Evolutionary conservation across 1,140 invertebrate genomes (phyloP).

Genomic region (Rhyzopertha dominica): DNA sequence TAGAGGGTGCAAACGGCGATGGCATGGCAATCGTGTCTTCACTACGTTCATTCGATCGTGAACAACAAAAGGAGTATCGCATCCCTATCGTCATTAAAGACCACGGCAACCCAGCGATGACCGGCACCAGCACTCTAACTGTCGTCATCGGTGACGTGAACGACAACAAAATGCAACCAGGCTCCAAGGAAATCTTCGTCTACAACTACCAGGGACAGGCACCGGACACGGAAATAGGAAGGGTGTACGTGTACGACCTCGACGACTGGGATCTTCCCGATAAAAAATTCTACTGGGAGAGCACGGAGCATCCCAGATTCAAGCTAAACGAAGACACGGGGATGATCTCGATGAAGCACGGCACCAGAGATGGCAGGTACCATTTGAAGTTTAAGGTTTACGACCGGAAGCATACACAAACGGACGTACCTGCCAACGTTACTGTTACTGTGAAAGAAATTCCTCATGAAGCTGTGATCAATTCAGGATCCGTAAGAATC

Average conservation of each 20-base stretch:
- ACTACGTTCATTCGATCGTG: conserved; percentile 86
- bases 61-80: conserved; percentile 91
- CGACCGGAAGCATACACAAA: conserved; percentile 89
- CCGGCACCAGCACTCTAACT: conserved; percentile 89
- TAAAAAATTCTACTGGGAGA: conserved; percentile 94
- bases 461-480: conserved; percentile 89
- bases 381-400: conserved; percentile 88
- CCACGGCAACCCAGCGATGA: conserved; percentile 83
- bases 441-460: conserved; percentile 90
- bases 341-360: conserved; percentile 91
- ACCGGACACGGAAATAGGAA: conserved; percentile 87
- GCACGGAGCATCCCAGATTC: conserved; percentile 75
- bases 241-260: conserved; percentile 92
- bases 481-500: conserved; percentile 90
- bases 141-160: conserved; percentile 95
- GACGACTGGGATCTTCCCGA: conserved; percentile 97
- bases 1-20: conserved; percentile 90
- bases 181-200: conserved; percentile 92
- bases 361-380: conserved; percentile 80
- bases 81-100: conserved; percentile 93
- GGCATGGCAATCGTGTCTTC: conserved; percentile 93
- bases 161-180: conserved; percentile 96
- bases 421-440: conserved; percentile 86
- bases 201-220: conserved; percentile 94
- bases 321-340: conserved; percentile 86